phyloP scores from a whole-genome alignment of 2,888 invertebrate species.

The Aleiodes leptofemur region DNA sequence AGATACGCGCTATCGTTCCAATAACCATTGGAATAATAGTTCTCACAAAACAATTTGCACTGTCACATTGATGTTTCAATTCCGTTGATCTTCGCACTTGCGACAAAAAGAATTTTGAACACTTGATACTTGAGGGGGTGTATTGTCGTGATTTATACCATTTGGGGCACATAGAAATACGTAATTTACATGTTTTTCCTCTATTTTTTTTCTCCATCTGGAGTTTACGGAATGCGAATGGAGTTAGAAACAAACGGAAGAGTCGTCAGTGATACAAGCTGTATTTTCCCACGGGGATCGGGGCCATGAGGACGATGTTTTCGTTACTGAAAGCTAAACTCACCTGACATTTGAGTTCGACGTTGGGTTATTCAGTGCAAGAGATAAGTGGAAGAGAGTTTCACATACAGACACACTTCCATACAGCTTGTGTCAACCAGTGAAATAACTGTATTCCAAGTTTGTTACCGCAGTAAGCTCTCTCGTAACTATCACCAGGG shows the following conservation, averaged over 20 bases:
- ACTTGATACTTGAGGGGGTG: too few species aligned
- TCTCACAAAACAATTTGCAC: slow-evolving; percentile 46
- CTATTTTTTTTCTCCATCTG: slow-evolving; percentile 14
- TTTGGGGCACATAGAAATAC: too few species aligned
- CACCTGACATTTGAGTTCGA: slow-evolving; percentile 19
- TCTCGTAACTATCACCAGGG: background rate
- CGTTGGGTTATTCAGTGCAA: slow-evolving; percentile 30
- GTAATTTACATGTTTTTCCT: slow-evolving; percentile 5
- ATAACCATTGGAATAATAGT: slow-evolving; percentile 72
- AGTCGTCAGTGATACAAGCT: slow-evolving; percentile 4
- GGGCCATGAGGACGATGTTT: slow-evolving; percentile 24
- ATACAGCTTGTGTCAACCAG: slow-evolving; percentile 2
- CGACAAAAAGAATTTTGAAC: too few species aligned
- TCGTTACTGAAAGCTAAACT: slow-evolving; percentile 18
- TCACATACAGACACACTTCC: background rate
- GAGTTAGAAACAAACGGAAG: slow-evolving; percentile 34
- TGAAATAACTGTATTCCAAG: slow-evolving; percentile 16
- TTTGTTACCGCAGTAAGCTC: slow-evolving; percentile 5
- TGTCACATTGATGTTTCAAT: slow-evolving; percentile 1
- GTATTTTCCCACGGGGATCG: slow-evolving; percentile 33
- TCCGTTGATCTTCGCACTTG: background rate
- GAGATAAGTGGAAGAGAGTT: slow-evolving; percentile 33
- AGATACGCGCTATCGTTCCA: slow-evolving; percentile 72
- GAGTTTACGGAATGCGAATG: slow-evolving; percentile 26
- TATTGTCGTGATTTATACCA: too few species aligned